Evolutionary conservation across 2,113 vertebrate species (phyloP), one percentile per base, ranked within the genome.

Genomic region (Cairina moschata): DNA sequence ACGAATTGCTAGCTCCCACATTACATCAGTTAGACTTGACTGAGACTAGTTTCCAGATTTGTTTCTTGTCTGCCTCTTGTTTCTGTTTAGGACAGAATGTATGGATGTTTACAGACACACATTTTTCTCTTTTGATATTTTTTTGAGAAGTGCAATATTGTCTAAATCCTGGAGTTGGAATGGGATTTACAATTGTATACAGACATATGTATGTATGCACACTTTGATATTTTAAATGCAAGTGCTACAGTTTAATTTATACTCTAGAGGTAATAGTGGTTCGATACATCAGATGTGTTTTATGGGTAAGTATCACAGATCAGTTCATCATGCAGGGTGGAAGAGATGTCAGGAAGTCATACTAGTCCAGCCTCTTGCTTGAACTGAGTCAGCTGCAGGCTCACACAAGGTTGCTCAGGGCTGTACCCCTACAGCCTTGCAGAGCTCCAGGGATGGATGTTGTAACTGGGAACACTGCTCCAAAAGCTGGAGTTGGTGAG

Each of bases 1-100:
- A 76, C 54, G 81, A 91, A 78, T 67, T 76, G 54, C 32, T 68
- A 72, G 34, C 55, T 23, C 80, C 69, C 69, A 79, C 66, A 9
- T 17, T 32, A 25, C 32, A 38, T 75, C 69, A 84, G 18, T 69
- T 66, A 75, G 40, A 85, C 59, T 88, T 75, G 23, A 17, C 7
- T 76, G 66, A 86, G 86, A 69, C 50, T 52, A 7, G 29, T 54
- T 90, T 59, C 59, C 48, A 73, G 31, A 40, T 90, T n/a, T 80
- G 21, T 60, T 87, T 48, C 87, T 92, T 94, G 60, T 77, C 63
- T 92, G 58, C 46, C 40, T 84, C 42, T 91, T 91, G 28, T 67
- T 87, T 80, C 55, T 34, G 4, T 36, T 25, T 28, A 66, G 31
- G 21, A 52, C 7, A 36, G 38, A 78, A 72, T 74, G 17, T 29